Evolutionary conservation across 2,888 invertebrate species (phyloP).

Genomic region (Agonum fuliginosum): DNA sequence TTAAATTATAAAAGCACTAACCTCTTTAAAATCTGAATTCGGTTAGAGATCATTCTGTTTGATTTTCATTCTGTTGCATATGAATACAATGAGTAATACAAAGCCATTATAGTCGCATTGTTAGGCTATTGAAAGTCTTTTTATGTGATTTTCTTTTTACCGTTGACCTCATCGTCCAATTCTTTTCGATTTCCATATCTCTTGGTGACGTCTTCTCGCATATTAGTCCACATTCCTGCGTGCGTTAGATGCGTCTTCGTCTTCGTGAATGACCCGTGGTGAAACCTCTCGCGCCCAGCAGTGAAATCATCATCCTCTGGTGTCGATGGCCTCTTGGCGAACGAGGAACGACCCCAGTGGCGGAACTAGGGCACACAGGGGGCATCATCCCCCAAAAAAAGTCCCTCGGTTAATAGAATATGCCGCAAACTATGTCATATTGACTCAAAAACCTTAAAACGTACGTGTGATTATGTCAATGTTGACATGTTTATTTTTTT

Average conservation of each 20-base stretch:
- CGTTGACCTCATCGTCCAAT: neutral
- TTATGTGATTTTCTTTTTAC: neutral
- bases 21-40: too few relatives aligned
- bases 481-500: too few relatives aligned
- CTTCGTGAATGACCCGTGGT: conserved; percentile 5
- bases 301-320: conserved; percentile 2
- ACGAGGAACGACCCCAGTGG: neutral
- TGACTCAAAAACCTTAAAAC: too few relatives aligned
- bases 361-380: neutral
- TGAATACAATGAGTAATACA: too few relatives aligned
- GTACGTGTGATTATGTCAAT: too few relatives aligned
- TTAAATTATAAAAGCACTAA: too few relatives aligned
- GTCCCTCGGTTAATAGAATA: too few relatives aligned
- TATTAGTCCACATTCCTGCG: conserved; percentile 9
- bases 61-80: too few relatives aligned
- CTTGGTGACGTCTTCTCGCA: neutral
- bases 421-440: too few relatives aligned
- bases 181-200: neutral
- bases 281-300: conserved; percentile 9
- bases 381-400: too few relatives aligned
- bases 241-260: neutral
- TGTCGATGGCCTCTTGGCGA: neutral
- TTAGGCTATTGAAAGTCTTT: neutral
- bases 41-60: too few relatives aligned
- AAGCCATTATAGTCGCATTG: too few relatives aligned